Conservation (phyloP, 2,113 vertebrate species). For the Rhabdornis inornatus region DNA sequence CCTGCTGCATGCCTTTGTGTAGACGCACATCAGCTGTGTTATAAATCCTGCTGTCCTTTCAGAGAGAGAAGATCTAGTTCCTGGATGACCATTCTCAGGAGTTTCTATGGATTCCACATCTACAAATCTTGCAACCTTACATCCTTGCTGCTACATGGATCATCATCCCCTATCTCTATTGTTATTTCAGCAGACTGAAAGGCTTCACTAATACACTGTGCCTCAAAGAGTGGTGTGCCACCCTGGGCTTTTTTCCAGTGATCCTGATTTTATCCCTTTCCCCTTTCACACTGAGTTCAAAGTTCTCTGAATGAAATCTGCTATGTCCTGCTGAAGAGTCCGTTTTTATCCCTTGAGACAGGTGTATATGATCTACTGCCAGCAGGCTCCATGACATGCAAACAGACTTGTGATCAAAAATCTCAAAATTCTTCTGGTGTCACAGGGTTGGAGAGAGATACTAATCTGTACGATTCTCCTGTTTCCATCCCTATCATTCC, state of each 20-base stretch:
- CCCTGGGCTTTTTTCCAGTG: background rate
- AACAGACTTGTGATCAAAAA: background rate
- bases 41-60: background rate
- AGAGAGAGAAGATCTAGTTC: background rate
- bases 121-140: background rate
- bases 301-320: background rate
- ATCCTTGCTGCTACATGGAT: background rate
- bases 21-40: background rate
- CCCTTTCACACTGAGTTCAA: background rate
- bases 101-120: background rate
- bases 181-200: background rate
- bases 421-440: background rate
- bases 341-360: background rate
- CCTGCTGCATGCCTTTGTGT: background rate
- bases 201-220: background rate
- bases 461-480: background rate
- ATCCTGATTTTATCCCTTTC: background rate
- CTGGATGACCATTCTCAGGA: background rate
- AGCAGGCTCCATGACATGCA: background rate
- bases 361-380: background rate
- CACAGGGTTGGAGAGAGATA: background rate
- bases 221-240: background rate
- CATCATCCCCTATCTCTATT: background rate
- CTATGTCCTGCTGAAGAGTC: background rate
- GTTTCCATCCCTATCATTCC: background rate